Percentiles rank a stretch among this genome's conserved stretches.
These are phyloP conservation scores for Pundamilia nyererei DNA, from an alignment of 2,113 vertebrate genomes.

Conservation along the genomic window DNA sequence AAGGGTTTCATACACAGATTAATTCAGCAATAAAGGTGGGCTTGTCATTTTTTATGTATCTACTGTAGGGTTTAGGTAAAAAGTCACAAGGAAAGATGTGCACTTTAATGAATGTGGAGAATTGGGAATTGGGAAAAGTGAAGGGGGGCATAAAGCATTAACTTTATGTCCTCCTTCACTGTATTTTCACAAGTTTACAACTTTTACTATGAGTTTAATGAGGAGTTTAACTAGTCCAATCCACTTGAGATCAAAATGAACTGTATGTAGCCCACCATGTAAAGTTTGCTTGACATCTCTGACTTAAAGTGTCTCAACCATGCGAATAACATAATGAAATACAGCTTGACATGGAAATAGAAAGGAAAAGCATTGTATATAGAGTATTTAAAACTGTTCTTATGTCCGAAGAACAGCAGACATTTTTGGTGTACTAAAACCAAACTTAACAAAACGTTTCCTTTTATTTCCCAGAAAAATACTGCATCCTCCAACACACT, in stretches of 20 bases:
- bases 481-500: background rate
- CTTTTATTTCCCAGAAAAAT: background rate
- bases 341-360: background rate
- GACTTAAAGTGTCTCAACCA: background rate
- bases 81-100: background rate
- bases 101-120: background rate
- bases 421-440: background rate
- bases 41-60: background rate
- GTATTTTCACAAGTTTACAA: background rate
- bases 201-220: background rate
- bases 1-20: background rate
- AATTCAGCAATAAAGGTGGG: background rate
- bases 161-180: background rate
- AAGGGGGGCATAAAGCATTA: background rate
- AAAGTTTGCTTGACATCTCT: background rate
- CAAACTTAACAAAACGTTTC: background rate
- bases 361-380: background rate
- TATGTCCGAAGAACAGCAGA: background rate
- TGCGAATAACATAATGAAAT: background rate
- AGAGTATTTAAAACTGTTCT: background rate
- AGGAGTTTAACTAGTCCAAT: background rate
- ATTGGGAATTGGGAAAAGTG: background rate
- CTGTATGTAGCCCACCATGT: background rate
- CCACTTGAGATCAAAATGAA: background rate
- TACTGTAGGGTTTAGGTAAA: background rate